Base-by-base conservation (phyloP, 2,888 invertebrate species). In the Marasmarcha lunaedactyla region DNA sequence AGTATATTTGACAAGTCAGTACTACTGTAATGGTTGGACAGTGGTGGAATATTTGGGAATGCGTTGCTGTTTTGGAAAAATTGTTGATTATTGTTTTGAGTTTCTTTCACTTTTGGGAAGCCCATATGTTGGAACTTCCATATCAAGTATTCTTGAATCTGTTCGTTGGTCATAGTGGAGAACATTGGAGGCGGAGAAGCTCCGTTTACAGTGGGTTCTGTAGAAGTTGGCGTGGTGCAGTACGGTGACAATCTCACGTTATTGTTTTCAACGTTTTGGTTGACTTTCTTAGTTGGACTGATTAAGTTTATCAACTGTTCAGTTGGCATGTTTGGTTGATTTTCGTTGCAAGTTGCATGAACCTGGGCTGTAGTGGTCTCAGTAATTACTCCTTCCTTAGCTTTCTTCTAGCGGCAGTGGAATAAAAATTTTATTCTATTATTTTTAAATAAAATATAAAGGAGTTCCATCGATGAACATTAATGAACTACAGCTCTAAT, bases 31-130 rank as follows among this genome's bases (percentile, higher is more conserved):
- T 78, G 63, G 42, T 63, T 73, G 5, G 53, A 59, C 13, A 81
- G 51, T 4, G 68, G 78, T 5, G 79, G 77, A 35, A 81, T 76
- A 41, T 73, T 64, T 0, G 81, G 79, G 42, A 83, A 83, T 12
- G 79, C 79, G 34, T 67, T 72, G 44, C 63, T 52, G 44, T 83
- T 83, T 44, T 81, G 81, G 41, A 63, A 81, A 50, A 62, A 81
- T 42, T 68, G 71, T 47, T 71, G 71, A 46, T 63, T 72, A 41
- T 53, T 71, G 50, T 57, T 74, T 14, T 49, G 57, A 30, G 46
- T 43, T 1, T 58, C 52, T 9, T 13, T 54, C 2, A 53, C 38
- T 5, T 68, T 62, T 1, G 62, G 49, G 26, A 71, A 59, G 2
- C 59, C 63, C 62, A 78, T 63, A 27, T 72, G 65, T 57, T 78